Conservation (phyloP, 1,140 invertebrate species). For the Drosophila dunni region DNA sequence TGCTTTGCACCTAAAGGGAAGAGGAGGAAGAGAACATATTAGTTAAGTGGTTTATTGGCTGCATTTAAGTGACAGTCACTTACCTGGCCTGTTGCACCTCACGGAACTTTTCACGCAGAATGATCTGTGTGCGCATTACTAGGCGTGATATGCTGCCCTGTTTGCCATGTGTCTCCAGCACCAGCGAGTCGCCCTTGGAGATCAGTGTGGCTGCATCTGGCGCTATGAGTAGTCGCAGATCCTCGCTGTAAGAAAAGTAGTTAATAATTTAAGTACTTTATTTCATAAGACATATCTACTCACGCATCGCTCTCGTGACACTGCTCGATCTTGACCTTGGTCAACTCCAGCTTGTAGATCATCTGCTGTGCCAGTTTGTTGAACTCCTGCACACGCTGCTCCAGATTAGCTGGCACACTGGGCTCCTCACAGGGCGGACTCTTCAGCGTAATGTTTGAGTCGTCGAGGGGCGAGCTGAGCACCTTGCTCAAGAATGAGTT, state of each 20-base stretch:
- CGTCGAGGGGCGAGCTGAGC: conserved; percentile 60
- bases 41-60: not conserved
- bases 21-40: no score
- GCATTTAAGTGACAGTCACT: not conserved
- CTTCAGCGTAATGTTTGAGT: conserved; percentile 75
- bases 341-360: conserved; percentile 88
- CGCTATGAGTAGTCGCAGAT: conserved; percentile 86
- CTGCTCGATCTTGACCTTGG: conserved; percentile 88
- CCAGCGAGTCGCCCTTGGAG: conserved; percentile 91
- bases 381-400: conserved; percentile 85
- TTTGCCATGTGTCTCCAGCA: conserved; percentile 87
- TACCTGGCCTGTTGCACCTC: conserved; percentile 83
- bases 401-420: conserved; percentile 42
- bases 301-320: conserved; percentile 87
- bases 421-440: conserved; percentile 60
- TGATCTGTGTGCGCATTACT: conserved; percentile 79
- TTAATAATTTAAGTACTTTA: not conserved
- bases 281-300: conserved; percentile 17
- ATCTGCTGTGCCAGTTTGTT: conserved; percentile 87
- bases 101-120: conserved; percentile 80
- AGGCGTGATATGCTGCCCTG: conserved; percentile 74
- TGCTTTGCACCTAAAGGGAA: conserved; percentile 60
- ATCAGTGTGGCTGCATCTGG: conserved; percentile 92
- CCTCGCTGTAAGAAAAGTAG: conserved; percentile 56
- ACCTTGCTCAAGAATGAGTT: conserved; percentile 75